These are phyloP conservation scores for Camponotus floridanus DNA, from an alignment of 1,140 invertebrate genomes.

Conservation along the genomic window DNA sequence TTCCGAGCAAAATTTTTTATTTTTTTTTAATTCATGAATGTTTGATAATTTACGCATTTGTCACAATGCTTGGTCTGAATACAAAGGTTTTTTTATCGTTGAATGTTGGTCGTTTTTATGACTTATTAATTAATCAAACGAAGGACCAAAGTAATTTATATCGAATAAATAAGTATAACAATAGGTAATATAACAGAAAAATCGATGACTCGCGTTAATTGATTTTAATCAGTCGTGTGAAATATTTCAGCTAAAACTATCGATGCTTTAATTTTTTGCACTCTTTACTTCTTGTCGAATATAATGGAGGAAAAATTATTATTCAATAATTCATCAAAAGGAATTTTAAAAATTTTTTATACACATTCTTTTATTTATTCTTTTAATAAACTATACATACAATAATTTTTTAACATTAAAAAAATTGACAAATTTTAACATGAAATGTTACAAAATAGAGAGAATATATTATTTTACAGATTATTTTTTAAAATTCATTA, in stretches of 20 bases:
- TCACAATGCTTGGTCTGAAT: constrained; percentile 53
- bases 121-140: constrained; percentile 26
- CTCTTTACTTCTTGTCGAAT: not conserved
- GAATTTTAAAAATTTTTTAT: not conserved
- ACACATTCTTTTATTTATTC: not conserved
- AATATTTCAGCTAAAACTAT: constrained; percentile 22
- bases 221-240: constrained; percentile 31
- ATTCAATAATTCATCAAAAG: not conserved
- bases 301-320: not conserved
- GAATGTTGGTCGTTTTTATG: constrained; percentile 60
- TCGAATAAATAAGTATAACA: constrained; percentile 33
- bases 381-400: not conserved
- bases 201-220: constrained; percentile 22
- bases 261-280: constrained; percentile 21
- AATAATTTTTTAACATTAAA: not conserved
- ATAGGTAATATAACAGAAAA: constrained; percentile 26
- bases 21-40: not conserved
- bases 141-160: constrained; percentile 52
- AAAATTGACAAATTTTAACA: constrained; percentile 2
- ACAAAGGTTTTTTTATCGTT: not conserved
- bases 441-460: not conserved
- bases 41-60: constrained; percentile 16
- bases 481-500: not conserved
- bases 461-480: not conserved
- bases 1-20: not conserved